Base-by-base conservation (phyloP, 2,113 vertebrate genomes). In the Phainopepla nitens region DNA sequence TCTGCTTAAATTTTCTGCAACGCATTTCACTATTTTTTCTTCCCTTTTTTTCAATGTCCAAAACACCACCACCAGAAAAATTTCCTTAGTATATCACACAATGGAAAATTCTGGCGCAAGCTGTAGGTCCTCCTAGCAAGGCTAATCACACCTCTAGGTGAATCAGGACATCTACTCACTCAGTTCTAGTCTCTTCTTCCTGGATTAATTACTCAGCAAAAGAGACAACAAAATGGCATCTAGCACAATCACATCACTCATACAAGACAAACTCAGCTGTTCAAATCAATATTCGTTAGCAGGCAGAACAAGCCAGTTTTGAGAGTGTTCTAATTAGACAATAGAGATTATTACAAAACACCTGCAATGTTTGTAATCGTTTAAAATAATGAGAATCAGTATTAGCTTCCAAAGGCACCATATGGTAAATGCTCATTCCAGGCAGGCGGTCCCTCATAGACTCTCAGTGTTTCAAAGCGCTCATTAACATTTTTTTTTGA, bases 381-480 rank as follows among this genome's bases (percentile, higher is more conserved):
- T 98, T 96, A 96, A 97, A 98, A 97, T 98, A 98, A 98, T 97
- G 97, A 98, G 98, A 98, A 98, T 98, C 98, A 98, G 98, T 98
- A 98, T 97, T 96, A 96, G 96, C 95, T 97, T 98, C 96, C 97
- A 98, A 97, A 97, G 80, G 76, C 95, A 97, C 98, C 98, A 98
- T 98, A 98, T 98, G 98, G 98, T 94, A 96, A 98, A 97, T 61
- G 78, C 95, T 97, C 70, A 90, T 97, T 97, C 91, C 78, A 97
- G 93, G 96, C 97, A 96, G 96, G 97, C 83, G 94, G 97, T 97
- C 95, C 87, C 91, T 93, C 87, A 94, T 78, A 97, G 96, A 82
- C 92, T 97, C 94, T 93, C 96, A 87, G 81, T 45, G 90, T 87
- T 96, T 97, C 97, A 97, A 87, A 97, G 85, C 45, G 88, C 94